A percentile compares a stretch with the other conserved stretches of the same genome.
phyloP scores from a whole-genome alignment of 2,113 vertebrate genomes.

The Cochlearius cochlearius region DNA sequence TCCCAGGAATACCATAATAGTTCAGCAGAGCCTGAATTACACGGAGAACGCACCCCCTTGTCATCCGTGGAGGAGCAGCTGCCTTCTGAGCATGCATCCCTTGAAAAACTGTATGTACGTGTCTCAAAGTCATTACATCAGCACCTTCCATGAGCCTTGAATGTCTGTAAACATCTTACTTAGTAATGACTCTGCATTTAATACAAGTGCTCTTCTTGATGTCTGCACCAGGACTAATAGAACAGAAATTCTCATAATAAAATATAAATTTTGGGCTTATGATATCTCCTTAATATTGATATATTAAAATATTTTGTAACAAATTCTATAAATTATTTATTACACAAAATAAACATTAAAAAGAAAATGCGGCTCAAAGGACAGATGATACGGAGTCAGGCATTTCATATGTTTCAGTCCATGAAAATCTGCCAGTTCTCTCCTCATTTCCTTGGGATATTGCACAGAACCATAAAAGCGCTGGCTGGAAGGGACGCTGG shows the following conservation, averaged over 20 bases:
- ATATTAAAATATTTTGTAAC: neutral
- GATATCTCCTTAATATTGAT: neutral
- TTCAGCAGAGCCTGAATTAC: neutral
- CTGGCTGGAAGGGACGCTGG: neutral
- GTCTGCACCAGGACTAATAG: neutral
- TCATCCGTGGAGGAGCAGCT: neutral
- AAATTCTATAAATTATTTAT: neutral
- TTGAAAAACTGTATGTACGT: neutral
- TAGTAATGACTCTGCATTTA: neutral
- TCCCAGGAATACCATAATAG: neutral
- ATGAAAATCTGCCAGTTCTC: neutral
- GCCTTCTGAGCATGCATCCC: neutral
- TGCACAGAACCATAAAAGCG: too few relatives aligned
- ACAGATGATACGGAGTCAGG: neutral
- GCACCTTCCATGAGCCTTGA: neutral
- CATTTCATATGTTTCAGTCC: neutral
- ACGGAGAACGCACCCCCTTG: neutral
- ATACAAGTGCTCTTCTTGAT: neutral
- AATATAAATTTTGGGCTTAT: neutral
- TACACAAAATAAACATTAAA: neutral
- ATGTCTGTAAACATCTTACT: neutral
- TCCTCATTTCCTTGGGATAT: neutral
- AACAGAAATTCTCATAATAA: neutral
- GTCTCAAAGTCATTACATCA: neutral
- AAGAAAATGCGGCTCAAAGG: neutral